A percentile compares a stretch with the other conserved stretches of the same genome.
phyloP scores from a whole-genome alignment of 2,888 invertebrate species.

The Eilema caniola region DNA sequence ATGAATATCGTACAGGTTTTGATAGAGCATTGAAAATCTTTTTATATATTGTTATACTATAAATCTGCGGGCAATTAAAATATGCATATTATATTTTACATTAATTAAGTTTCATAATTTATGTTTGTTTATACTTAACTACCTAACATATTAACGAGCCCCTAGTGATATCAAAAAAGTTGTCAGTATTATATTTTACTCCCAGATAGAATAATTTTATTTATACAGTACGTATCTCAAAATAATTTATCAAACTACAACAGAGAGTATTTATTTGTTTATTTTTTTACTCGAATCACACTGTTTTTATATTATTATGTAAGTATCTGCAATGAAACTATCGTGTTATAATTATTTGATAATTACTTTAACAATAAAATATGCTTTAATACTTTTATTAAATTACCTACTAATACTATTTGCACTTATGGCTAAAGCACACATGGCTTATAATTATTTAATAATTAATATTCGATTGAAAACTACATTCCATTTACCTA shows the following conservation, averaged over 20 bases:
- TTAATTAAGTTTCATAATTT: constrained; percentile 19
- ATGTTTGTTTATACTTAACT: constrained; percentile 42
- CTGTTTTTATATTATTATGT: neutral
- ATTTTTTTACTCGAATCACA: constrained; percentile 12
- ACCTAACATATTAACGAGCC: constrained; percentile 35
- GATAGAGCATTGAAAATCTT: constrained; percentile 13
- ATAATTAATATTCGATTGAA: neutral
- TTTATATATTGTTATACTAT: constrained; percentile 14
- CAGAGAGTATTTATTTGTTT: neutral
- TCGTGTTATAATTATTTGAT: constrained; percentile 11
- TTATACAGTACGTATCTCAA: constrained; percentile 19
- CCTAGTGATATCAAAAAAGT: constrained; percentile 29
- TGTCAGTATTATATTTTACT: constrained; percentile 48
- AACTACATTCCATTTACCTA: neutral
- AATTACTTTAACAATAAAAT: constrained; percentile 6
- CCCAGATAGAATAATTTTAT: constrained; percentile 24
- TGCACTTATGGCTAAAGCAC: neutral
- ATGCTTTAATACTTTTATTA: neutral
- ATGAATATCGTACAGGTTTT: constrained; percentile 19
- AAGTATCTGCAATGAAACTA: constrained; percentile 6
- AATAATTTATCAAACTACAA: constrained; percentile 6
- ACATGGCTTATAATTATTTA: neutral
- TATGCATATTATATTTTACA: constrained; percentile 18
- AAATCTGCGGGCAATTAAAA: constrained; percentile 9
- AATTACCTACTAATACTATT: neutral